phyloP scores from a whole-genome alignment of 2,113 vertebrate genomes.

The Otis tarda region DNA sequence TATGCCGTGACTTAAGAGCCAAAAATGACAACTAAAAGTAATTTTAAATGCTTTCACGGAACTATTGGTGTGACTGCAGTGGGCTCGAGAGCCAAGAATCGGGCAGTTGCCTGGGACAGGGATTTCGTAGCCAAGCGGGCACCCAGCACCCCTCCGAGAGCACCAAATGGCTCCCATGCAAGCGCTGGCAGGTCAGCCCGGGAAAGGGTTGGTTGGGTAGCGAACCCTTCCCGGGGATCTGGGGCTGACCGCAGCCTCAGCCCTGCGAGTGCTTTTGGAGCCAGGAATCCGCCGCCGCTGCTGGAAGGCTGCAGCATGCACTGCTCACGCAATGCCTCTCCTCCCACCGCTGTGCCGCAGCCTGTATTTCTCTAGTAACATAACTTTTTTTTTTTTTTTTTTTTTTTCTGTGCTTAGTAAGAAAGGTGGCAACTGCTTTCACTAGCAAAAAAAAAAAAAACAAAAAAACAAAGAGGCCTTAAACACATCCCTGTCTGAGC shows the following conservation, averaged over 20 bases:
- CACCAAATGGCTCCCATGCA: accelerated
- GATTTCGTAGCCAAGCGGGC: neutral
- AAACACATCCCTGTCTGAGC: neutral
- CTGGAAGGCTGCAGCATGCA: accelerated
- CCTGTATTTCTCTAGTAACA: neutral
- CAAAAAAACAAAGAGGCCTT: neutral
- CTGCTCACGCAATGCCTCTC: accelerated
- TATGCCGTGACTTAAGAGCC: accelerated
- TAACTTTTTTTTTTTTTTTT: neutral
- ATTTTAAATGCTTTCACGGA: neutral
- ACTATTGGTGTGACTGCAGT: accelerated
- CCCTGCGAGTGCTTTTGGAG: neutral
- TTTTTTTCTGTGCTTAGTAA: neutral
- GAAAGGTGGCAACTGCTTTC: neutral
- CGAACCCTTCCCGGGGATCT: neutral
- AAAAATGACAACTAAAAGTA: neutral
- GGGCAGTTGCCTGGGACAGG: neutral
- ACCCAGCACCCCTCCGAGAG: neutral
- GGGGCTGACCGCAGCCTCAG: neutral
- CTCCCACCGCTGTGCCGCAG: neutral
- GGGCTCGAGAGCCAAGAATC: neutral
- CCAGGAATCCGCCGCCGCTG: neutral
- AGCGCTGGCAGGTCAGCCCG: neutral
- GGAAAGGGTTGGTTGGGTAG: neutral
- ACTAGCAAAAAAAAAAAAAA: neutral